Percentiles rank a stretch among this genome's conserved stretches.
Evolutionary conservation across 2,113 vertebrate species (phyloP).

Genomic region (Sporophila hypoxantha): DNA sequence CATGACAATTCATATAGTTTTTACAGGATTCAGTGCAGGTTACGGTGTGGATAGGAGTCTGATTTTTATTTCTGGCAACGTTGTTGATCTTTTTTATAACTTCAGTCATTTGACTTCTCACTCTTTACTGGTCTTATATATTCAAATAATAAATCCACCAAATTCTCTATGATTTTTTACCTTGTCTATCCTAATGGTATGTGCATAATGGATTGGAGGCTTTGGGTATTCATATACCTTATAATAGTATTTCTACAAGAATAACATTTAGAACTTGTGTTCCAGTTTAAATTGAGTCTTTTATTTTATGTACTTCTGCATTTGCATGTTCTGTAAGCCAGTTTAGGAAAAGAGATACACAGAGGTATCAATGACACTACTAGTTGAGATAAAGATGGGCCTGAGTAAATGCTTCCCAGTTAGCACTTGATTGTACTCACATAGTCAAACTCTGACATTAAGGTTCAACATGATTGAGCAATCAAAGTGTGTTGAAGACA

Average conservation of each 20-base stretch:
- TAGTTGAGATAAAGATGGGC: not conserved
- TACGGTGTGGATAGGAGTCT: not conserved
- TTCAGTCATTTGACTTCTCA: not conserved
- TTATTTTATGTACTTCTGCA: not conserved
- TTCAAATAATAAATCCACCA: not conserved
- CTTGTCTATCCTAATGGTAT: not conserved
- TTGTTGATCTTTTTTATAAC: not conserved
- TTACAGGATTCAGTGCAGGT: not conserved
- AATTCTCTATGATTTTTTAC: not conserved
- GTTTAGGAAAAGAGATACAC: not conserved
- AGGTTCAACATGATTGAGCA: not conserved
- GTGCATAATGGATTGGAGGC: not conserved
- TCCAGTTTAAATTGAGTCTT: not conserved
- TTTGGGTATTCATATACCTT: not conserved
- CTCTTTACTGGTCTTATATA: not conserved
- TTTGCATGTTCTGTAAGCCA: not conserved
- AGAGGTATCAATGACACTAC: not conserved
- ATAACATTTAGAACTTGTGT: not conserved
- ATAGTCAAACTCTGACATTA: not conserved
- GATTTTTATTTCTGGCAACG: not conserved
- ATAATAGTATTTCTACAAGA: not conserved
- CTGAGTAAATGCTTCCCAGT: not conserved
- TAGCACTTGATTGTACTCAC: not conserved
- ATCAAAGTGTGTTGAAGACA: not conserved
- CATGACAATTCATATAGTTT: not conserved